A percentile compares a stretch with the other conserved stretches of the same genome.
Conservation (phyloP, 2,113 vertebrate genomes). For the Triplophysa rosa region DNA sequence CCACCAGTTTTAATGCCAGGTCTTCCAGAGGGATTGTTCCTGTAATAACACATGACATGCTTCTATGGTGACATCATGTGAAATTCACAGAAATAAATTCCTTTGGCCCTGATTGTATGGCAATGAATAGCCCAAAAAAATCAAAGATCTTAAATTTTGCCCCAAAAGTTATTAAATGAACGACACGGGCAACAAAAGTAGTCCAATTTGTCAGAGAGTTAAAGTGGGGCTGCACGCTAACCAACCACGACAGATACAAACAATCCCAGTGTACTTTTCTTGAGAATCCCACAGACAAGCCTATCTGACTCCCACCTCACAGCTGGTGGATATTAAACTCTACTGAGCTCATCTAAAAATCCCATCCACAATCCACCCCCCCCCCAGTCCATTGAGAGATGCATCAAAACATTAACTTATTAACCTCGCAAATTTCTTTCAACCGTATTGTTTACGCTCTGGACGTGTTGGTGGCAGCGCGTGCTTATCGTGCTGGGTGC, state of each 20-base stretch:
- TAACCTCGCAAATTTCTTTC: conserved; percentile 41
- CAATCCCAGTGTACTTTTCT: conserved; percentile 26
- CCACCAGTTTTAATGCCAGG: not conserved
- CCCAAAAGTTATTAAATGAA: not conserved
- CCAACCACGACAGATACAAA: conserved; percentile 12
- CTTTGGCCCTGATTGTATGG: too few species aligned
- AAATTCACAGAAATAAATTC: not conserved
- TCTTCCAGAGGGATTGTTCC: too few species aligned
- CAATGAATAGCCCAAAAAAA: not conserved
- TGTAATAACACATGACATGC: not conserved
- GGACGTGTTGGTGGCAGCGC: conserved; percentile 17
- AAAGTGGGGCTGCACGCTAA: conserved; percentile 23
- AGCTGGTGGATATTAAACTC: conserved; percentile 30
- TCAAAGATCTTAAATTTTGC: not conserved
- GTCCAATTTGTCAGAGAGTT: not conserved
- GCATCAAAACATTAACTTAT: conserved; percentile 47
- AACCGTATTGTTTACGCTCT: conserved; percentile 34
- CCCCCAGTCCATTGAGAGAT: conserved; percentile 12
- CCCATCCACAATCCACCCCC: conserved; percentile 35
- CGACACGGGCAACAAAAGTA: too few species aligned
- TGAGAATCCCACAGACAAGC: conserved; percentile 31
- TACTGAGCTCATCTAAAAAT: conserved; percentile 42
- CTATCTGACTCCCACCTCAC: conserved; percentile 29
- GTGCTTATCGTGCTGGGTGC: conserved; percentile 22
- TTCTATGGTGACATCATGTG: not conserved